Conservation (phyloP, 2,113 vertebrate genomes). For the Pygathrix nemaeus region DNA sequence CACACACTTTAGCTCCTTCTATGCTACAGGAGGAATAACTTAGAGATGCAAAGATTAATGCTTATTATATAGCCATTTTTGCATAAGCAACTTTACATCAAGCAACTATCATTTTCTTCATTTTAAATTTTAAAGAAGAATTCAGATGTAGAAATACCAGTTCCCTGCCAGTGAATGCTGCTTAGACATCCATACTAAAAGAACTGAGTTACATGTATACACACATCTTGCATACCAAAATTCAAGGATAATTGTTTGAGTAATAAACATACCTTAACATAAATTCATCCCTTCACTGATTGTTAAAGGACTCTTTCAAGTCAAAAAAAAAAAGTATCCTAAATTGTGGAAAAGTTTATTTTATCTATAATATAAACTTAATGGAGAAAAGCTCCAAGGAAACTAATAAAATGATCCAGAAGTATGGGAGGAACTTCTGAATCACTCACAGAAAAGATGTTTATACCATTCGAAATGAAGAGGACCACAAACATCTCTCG, state of each 20-base stretch:
- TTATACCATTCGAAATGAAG: background rate
- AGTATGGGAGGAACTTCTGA: constrained; percentile 27
- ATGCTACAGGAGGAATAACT: background rate
- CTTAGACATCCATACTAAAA: background rate
- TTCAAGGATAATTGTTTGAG: background rate
- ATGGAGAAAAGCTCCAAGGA: constrained; percentile 21
- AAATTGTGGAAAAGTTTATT: background rate
- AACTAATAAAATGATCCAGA: constrained; percentile 13
- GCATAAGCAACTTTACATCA: constrained; percentile 17
- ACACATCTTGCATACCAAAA: constrained; percentile 1
- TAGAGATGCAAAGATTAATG: background rate
- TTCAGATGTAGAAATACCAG: background rate
- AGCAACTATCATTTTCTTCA: constrained; percentile 30
- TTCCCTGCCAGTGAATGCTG: background rate
- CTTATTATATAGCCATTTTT: background rate
- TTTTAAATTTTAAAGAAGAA: constrained; percentile 45
- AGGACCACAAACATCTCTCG: constrained; percentile 2
- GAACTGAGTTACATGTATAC: background rate
- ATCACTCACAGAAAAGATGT: constrained; percentile 2
- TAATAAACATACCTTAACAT: background rate
- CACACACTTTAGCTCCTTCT: background rate
- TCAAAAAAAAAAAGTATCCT: constrained; percentile 1
- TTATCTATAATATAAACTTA: background rate
- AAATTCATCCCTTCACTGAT: background rate
- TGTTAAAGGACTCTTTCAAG: background rate